Evolutionary conservation across 2,113 vertebrate genomes (phyloP).

Genomic region (Tor tambroides): DNA sequence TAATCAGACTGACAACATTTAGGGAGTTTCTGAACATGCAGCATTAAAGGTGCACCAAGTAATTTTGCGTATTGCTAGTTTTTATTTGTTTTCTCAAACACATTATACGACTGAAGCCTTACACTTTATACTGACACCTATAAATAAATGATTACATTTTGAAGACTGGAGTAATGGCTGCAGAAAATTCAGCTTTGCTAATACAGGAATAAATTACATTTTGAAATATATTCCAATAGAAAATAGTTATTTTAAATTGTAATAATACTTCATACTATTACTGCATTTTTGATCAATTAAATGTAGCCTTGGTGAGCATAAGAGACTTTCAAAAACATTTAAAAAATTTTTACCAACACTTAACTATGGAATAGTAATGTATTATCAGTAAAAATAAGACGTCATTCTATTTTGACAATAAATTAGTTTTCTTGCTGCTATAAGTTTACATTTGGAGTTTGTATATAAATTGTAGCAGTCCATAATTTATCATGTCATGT

Average conservation of each 20-base stretch:
- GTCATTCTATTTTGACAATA: background rate
- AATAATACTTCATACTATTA: background rate
- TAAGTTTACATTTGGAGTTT: background rate
- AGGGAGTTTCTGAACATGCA: background rate
- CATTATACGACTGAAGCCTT: no score
- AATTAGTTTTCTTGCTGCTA: background rate
- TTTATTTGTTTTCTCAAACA: background rate
- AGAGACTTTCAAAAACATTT: background rate
- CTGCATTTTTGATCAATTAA: background rate
- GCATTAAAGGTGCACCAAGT: slow-evolving; percentile 29
- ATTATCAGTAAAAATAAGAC: background rate
- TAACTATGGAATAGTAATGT: background rate
- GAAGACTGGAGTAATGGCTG: background rate
- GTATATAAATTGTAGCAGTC: background rate
- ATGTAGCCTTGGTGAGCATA: background rate
- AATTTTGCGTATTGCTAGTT: background rate
- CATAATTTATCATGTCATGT: background rate
- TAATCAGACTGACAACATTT: slow-evolving; percentile 18
- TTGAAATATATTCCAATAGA: background rate
- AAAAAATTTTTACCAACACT: background rate
- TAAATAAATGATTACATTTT: background rate
- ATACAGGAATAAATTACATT: background rate
- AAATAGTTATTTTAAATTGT: background rate
- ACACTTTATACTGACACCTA: background rate
- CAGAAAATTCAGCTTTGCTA: background rate